Conservation (phyloP, 2,797 vertebrate species). For the Ibycter americanus region DNA sequence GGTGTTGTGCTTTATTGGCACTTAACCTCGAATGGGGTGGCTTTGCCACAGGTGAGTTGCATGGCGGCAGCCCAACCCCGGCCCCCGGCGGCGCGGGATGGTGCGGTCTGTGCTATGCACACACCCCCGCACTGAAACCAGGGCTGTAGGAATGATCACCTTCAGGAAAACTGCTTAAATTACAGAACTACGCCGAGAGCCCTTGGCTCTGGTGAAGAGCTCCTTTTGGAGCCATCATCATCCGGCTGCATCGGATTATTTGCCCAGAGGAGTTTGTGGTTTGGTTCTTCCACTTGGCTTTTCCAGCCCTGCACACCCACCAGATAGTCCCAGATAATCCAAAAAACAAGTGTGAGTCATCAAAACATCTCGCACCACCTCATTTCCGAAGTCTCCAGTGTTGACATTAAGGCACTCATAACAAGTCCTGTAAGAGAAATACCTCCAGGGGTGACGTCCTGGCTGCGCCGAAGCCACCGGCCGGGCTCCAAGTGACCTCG, state of each 20-base stretch:
- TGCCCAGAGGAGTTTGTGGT: not conserved
- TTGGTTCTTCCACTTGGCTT: not conserved
- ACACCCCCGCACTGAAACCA: not conserved
- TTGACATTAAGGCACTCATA: not conserved
- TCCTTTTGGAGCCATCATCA: not conserved
- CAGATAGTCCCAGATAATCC: not conserved
- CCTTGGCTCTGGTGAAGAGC: not conserved
- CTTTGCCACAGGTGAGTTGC: not conserved
- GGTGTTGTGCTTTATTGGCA: accelerated
- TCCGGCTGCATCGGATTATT: not conserved
- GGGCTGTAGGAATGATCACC: not conserved
- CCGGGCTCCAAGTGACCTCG: not conserved
- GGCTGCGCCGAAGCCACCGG: not conserved
- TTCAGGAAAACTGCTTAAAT: not conserved
- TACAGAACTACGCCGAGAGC: not conserved
- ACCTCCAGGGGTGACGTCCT: not conserved
- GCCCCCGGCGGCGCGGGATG: not conserved
- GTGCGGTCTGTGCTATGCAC: not conserved
- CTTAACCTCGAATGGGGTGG: not conserved
- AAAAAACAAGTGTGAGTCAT: not conserved
- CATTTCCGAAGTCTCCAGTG: not conserved
- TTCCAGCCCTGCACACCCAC: not conserved
- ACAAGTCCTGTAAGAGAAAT: not conserved
- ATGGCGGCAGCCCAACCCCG: not conserved
- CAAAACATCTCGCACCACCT: not conserved